Conservation (phyloP, 23 tunicate species). For the Botrylloides violaceus region DNA sequence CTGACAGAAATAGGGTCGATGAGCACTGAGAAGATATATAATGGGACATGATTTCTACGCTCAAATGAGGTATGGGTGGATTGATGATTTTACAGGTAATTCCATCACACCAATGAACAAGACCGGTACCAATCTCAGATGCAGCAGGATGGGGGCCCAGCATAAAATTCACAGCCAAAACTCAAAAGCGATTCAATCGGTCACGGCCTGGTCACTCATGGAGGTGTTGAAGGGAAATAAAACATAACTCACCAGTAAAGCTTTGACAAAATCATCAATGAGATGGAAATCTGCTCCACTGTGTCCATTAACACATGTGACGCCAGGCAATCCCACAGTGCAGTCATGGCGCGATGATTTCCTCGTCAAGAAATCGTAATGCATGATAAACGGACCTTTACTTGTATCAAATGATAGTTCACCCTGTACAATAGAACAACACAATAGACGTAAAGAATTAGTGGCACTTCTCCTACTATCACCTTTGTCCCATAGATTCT, state of each 20-base stretch:
- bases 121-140: neutral
- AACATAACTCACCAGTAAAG: constrained; percentile 42
- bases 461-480: no score
- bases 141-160: no score
- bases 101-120: neutral
- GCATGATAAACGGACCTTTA: constrained; percentile 11
- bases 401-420: constrained; percentile 34
- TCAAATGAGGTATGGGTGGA: no score
- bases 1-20: no score
- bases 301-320: constrained; percentile 29
- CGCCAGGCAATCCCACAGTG: neutral
- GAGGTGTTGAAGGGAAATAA: no score
- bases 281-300: constrained; percentile 57
- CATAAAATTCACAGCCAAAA: no score
- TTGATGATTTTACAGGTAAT: neutral
- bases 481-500: constrained; percentile 65
- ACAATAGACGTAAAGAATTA: neutral
- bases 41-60: no score
- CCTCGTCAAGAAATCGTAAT: constrained; percentile 42
- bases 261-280: constrained; percentile 46
- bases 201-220: no score
- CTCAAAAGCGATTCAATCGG: no score
- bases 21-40: no score
- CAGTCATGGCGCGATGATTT: constrained; percentile 20
- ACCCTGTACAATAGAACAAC: constrained; percentile 18